phyloP scores from a whole-genome alignment of 1,140 invertebrate species.

The Trinorchestia longiramus region DNA sequence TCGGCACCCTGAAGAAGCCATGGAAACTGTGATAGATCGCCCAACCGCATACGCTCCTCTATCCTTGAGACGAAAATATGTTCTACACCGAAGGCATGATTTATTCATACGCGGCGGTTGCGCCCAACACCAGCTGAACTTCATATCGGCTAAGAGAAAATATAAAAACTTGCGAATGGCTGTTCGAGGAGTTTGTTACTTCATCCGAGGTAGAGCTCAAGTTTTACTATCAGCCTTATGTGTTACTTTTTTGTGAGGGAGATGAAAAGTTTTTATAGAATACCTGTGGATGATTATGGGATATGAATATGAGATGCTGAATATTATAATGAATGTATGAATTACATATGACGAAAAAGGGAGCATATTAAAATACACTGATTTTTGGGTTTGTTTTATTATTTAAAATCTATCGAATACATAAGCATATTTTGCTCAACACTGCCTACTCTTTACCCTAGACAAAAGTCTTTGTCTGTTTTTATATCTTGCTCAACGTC shows the following conservation, averaged over 20 bases:
- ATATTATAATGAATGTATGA: no score
- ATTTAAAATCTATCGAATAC: not conserved
- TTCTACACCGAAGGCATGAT: not conserved
- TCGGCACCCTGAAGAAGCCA: not conserved
- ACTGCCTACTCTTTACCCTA: not conserved
- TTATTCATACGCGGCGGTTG: not conserved
- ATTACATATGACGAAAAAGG: no score
- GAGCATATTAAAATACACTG: not conserved
- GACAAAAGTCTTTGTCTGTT: not conserved
- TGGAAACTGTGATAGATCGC: not conserved
- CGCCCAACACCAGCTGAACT: not conserved
- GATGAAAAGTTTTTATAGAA: not conserved
- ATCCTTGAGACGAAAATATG: not conserved
- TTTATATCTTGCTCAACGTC: not conserved
- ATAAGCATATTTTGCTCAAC: not conserved
- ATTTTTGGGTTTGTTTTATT: not conserved
- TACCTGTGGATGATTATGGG: not conserved
- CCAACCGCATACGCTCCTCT: not conserved
- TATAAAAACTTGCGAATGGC: not conserved
- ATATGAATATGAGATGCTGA: not conserved
- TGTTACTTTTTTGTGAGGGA: not conserved
- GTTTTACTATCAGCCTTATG: not conserved
- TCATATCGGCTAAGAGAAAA: not conserved
- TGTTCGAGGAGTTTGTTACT: not conserved
- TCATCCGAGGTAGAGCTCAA: not conserved